Conservation (phyloP, 2,888 invertebrate genomes). For the Thymelicus acteon region DNA sequence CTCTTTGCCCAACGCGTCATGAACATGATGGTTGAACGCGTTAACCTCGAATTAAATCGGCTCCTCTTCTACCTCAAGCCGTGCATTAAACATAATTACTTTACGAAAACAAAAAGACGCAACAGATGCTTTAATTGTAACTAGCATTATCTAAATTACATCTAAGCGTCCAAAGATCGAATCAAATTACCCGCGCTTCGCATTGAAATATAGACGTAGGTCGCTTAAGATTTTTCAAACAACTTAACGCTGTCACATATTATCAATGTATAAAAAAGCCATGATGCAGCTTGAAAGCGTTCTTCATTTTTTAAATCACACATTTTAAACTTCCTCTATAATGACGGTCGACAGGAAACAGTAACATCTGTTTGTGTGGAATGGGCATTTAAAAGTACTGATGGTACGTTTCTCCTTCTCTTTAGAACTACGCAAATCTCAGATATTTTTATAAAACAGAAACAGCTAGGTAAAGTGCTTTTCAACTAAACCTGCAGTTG, state of each 20-base stretch:
- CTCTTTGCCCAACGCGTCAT: slow-evolving; percentile 47
- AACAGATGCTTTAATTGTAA: neutral
- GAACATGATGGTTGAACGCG: slow-evolving; percentile 47
- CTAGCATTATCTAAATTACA: slow-evolving; percentile 8
- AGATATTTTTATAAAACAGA: no score
- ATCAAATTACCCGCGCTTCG: neutral
- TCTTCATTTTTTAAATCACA: slow-evolving; percentile 8
- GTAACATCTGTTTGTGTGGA: slow-evolving; percentile 14
- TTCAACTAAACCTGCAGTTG: no score
- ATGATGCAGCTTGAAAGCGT: neutral
- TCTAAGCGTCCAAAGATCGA: neutral
- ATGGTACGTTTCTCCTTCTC: neutral
- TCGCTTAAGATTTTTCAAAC: neutral
- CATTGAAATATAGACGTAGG: slow-evolving; percentile 2
- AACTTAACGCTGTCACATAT: slow-evolving; percentile 3
- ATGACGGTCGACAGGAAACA: slow-evolving; percentile 17
- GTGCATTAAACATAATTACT: slow-evolving; percentile 15
- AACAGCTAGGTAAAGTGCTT: no score
- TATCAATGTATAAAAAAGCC: neutral
- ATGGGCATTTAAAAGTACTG: slow-evolving; percentile 1
- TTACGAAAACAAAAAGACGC: slow-evolving; percentile 8
- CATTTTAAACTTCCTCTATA: slow-evolving; percentile 7
- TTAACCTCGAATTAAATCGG: slow-evolving; percentile 20
- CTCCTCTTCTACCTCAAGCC: slow-evolving; percentile 9
- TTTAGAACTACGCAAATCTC: neutral